Base-by-base conservation (phyloP, 2,797 vertebrate genomes). In the Mallotus villosus region DNA sequence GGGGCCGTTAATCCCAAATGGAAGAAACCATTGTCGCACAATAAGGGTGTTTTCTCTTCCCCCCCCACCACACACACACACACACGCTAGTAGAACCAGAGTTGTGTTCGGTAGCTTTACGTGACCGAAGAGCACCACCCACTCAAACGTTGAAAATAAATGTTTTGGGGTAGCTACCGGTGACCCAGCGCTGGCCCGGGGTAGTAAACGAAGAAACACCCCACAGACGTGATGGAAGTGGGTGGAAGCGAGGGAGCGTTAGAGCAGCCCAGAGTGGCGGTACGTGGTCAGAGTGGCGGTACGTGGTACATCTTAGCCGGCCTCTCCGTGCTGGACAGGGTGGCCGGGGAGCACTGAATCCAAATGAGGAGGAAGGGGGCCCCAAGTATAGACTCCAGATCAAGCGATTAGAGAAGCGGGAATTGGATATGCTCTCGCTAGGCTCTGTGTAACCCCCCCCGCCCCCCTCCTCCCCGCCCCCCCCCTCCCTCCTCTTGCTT, bases 351-450 rank as follows among this genome's bases (percentile, higher is more conserved):
- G 49, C 22, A 64, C 61, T 57, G 72, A 72, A 74, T 65, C 71
- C 58, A 29, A 61, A 25, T 63, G 77, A 74, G 67, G 60, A 60
- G 55, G 53, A 63, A 24, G 59, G 59, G 64, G 64, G 59, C 27
- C 58, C 12, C 27, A 55, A 37, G 34, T 59, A 32, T 49, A 63
- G 70, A 55, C 74, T 72, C 29, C 70, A 70, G 69, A 72, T 76
- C 70, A 63, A 63, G 61, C 58, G 58, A 46, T 71, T 66, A 27
- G 70, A 67, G 65, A 2, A 51, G 70, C 29, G 41, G 58, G 67
- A 60, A 57, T 68, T 60, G 78, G 70, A 77, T 78, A 67, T 73
- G 53, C 63, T 74, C 78, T 74, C 46, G 22, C 22, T 27, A 24
- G 41, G 65, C 65, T 19, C 65, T 6, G 24, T 41, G 21, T 27